A percentile compares a stretch with the other conserved stretches of the same genome.
These are phyloP conservation scores for Prochilodus magdalenae DNA, from an alignment of 2,113 vertebrate genomes.

Conservation along the genomic window DNA sequence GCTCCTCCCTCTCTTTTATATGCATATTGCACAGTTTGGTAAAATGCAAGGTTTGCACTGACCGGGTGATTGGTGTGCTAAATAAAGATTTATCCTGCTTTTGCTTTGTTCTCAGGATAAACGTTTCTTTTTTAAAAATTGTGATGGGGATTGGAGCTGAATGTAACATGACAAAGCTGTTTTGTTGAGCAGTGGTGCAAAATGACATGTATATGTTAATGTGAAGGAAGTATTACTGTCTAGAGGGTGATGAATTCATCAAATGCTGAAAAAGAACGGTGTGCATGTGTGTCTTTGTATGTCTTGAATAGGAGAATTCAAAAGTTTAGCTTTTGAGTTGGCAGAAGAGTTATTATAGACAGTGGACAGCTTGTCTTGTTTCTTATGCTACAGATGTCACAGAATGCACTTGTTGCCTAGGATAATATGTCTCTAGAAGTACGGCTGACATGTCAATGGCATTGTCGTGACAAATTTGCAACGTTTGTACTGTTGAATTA, in stretches of 20 bases:
- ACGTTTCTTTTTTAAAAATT: constrained; percentile 32
- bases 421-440: background rate
- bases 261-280: constrained; percentile 36
- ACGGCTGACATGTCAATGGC: background rate
- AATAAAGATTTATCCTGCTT: constrained; percentile 17
- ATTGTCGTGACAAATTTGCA: background rate
- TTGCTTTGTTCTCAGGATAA: constrained; percentile 8
- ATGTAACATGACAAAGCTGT: constrained; percentile 35
- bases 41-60: constrained; percentile 14
- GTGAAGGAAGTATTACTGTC: constrained; percentile 44
- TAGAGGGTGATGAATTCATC: constrained; percentile 63
- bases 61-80: background rate
- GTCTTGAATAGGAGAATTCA: background rate
- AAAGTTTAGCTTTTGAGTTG: background rate
- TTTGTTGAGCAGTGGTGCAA: constrained; percentile 36
- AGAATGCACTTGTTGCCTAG: background rate
- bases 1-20: constrained; percentile 9
- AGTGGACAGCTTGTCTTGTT: background rate
- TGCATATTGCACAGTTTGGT: constrained; percentile 24
- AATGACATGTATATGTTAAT: constrained; percentile 57
- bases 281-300: background rate
- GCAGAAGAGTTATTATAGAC: background rate
- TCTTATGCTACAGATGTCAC: background rate
- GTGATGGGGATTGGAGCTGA: constrained; percentile 19
- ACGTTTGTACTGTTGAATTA: background rate